Evolutionary conservation across 2,797 vertebrate species (phyloP), one percentile per base, ranked within the genome.

Genomic region (Sciurus vulgaris): DNA sequence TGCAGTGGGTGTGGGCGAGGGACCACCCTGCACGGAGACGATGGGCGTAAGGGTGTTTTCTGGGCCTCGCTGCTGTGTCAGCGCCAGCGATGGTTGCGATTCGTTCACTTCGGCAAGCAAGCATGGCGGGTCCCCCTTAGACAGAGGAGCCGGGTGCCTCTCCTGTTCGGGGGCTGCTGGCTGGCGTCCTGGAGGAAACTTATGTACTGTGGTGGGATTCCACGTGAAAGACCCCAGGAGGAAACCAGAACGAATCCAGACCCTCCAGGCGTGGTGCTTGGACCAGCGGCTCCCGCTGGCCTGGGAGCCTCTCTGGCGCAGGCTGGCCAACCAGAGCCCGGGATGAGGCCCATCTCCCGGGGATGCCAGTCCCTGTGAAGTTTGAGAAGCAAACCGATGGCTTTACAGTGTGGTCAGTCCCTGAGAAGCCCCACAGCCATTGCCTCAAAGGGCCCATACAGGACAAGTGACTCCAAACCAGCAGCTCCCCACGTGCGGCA

Each of bases 401-500:
- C 49, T 59, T 9, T 20, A 26, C 20, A 10, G 56, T 15, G 65
- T 17, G 65, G 33, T 0, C 1, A 44, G 61, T 35, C 10, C 63
- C 61, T 8, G 69, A 54, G 85, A 70, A 47, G 84, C 4, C 54
- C 81, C 13, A 49, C 12, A 61, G 44, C 26, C 20, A 35, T 78
- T 28, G 15, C 9, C 86, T 4, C 11, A 49, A 9, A 8, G 65
- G 4, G 17, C 72, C 35, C 11, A 26, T 4, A 7, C 4, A 9
- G 38, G n/a, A 41, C 18, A 47, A 35, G 3, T 4, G 24, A 22
- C 33, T 35, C 13, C 7, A 24, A 41, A 41, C 81, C 82, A 2
- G n/a, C 5, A 0, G 8, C 10, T 8, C 6, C 26, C 35, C 2
- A 0, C 0, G 0, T 7, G 22, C 6, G 0, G 38, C 67, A 17